Evolutionary conservation across 2,113 vertebrate genomes (phyloP).

Genomic region (Eidolon helvum): DNA sequence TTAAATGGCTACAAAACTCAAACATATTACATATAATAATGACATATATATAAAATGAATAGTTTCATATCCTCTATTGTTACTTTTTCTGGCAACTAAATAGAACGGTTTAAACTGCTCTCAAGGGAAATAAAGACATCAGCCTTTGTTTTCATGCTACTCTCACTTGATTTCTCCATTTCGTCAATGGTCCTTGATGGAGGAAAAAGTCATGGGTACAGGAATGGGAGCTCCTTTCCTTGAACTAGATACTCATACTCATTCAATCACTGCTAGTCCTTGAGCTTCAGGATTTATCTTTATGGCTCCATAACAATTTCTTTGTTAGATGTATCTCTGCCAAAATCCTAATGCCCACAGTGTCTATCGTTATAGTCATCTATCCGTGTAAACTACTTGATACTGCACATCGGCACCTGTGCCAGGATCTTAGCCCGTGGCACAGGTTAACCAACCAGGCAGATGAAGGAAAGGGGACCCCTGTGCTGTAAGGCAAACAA

Average conservation of each 20-base stretch:
- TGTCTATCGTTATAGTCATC: rapidly evolving
- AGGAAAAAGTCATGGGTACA: background rate
- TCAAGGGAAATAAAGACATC: background rate
- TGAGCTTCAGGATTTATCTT: background rate
- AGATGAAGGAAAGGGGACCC: background rate
- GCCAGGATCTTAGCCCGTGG: background rate
- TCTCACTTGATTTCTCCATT: background rate
- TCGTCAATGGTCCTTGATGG: background rate
- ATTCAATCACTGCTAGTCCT: background rate
- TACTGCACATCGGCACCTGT: background rate
- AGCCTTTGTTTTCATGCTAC: background rate
- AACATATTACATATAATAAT: background rate
- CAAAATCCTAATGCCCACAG: background rate
- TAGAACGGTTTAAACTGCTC: background rate
- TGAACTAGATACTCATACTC: background rate
- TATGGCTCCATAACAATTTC: background rate
- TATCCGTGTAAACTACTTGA: rapidly evolving
- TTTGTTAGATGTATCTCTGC: slow-evolving; percentile 5
- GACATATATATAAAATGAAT: background rate
- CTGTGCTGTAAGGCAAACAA: background rate
- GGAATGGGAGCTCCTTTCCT: background rate
- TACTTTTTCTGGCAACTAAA: background rate
- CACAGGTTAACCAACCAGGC: rapidly evolving
- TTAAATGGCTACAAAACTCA: background rate
- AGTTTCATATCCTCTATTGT: background rate